These are phyloP conservation scores for Saiga tatarica DNA, from an alignment of 2,113 vertebrate genomes.

Conservation along the genomic window DNA sequence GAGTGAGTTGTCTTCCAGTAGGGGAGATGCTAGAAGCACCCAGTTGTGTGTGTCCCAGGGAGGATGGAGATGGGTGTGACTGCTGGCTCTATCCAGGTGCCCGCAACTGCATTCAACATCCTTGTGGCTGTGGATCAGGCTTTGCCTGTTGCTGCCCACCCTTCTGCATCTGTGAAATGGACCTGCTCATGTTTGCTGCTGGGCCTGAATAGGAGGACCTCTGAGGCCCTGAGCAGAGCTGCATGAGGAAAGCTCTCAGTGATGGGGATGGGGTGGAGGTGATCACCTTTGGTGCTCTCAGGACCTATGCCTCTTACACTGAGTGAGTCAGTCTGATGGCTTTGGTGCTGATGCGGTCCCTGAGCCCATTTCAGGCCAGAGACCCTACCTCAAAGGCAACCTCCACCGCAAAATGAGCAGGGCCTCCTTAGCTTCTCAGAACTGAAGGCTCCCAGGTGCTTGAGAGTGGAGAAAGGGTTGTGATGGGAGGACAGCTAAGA, in stretches of 20 bases:
- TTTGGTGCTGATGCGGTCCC: background rate
- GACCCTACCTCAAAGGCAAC: background rate
- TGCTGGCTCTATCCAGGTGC: background rate
- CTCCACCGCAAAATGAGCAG: background rate
- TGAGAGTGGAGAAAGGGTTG: background rate
- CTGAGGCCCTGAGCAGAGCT: background rate
- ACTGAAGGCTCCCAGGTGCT: background rate
- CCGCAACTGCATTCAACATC: fast-evolving
- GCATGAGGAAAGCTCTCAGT: fast-evolving
- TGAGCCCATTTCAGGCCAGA: background rate
- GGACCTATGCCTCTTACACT: background rate
- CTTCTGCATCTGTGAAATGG: background rate
- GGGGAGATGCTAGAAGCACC: background rate
- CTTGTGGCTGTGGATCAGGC: fast-evolving
- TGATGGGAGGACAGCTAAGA: no score
- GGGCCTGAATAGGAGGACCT: background rate
- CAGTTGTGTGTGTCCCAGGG: background rate
- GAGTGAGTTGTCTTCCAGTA: background rate
- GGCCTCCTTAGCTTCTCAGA: no score
- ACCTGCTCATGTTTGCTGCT: background rate
- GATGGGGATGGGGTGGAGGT: background rate
- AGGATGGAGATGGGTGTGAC: background rate
- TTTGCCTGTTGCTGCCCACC: fast-evolving
- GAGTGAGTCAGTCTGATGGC: background rate
- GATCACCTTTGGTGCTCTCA: background rate